Conservation (phyloP, 37 sponge, comb jelly and placozoan genomes). For the Aplysina aerophoba region DNA sequence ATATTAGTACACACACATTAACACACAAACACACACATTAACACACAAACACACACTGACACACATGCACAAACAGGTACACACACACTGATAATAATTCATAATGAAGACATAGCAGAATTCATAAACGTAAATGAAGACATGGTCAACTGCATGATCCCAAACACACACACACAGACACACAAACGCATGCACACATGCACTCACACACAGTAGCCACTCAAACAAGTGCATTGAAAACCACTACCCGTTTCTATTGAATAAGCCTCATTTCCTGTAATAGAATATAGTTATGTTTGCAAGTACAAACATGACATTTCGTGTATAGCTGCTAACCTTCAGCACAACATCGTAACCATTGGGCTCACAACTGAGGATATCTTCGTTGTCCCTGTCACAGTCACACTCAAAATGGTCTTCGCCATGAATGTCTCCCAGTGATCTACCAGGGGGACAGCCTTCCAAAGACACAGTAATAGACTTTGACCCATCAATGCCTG, state of each 20-base stretch:
- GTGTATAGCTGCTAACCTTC: neutral
- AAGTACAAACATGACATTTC: neutral
- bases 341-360: neutral
- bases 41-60: neutral
- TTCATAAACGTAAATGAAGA: no score
- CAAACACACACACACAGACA: conserved; percentile 12
- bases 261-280: no score
- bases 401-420: neutral
- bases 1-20: neutral
- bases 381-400: conserved; percentile 23
- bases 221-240: no score
- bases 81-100: no score
- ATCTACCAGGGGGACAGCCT: conserved; percentile 24
- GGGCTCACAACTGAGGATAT: conserved; percentile 11
- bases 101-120: no score
- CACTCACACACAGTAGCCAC: conserved; percentile 15
- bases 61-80: neutral
- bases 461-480: neutral
- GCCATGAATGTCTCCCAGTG: neutral
- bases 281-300: neutral
- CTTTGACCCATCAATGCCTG: no score
- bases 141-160: neutral
- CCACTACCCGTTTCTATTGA: neutral
- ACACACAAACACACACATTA: neutral
- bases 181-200: neutral